phyloP scores from a whole-genome alignment of 2,797 vertebrate species.

The Eupleurogrammus muticus region DNA sequence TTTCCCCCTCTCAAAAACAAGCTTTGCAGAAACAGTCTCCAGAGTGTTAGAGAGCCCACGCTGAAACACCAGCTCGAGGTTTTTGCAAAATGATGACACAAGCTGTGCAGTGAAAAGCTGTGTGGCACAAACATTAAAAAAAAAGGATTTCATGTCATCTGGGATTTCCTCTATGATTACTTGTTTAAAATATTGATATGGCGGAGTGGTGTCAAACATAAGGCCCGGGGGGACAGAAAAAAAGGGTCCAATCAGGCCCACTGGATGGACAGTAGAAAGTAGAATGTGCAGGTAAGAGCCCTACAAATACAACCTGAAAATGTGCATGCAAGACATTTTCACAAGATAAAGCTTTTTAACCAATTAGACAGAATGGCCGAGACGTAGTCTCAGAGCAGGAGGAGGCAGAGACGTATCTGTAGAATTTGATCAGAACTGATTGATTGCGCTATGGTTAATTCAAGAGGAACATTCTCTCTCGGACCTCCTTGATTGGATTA shows the following conservation, averaged over 20 bases:
- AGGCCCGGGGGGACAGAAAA: too few species aligned
- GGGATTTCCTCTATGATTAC: too few species aligned
- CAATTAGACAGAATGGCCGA: too few species aligned
- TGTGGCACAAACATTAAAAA: not conserved
- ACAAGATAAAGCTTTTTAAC: not conserved
- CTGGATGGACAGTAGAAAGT: too few species aligned
- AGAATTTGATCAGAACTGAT: constrained; percentile 12
- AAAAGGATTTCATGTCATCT: too few species aligned
- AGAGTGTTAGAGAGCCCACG: not conserved
- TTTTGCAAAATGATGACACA: not conserved
- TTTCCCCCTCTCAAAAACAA: not conserved
- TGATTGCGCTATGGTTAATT: constrained; percentile 32
- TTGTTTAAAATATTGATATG: too few species aligned
- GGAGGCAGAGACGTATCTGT: not conserved
- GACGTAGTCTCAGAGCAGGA: not conserved
- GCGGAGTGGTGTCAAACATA: too few species aligned
- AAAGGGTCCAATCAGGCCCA: too few species aligned
- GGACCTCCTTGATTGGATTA: constrained; percentile 48
- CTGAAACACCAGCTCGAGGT: not conserved
- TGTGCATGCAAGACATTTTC: not conserved
- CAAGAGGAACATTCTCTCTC: constrained; percentile 12
- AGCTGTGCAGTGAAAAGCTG: not conserved
- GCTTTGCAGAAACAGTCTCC: not conserved
- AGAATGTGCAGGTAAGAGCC: not conserved
- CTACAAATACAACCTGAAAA: not conserved